Base-by-base conservation (phyloP, 2,113 vertebrate genomes). In the Vidua macroura region DNA sequence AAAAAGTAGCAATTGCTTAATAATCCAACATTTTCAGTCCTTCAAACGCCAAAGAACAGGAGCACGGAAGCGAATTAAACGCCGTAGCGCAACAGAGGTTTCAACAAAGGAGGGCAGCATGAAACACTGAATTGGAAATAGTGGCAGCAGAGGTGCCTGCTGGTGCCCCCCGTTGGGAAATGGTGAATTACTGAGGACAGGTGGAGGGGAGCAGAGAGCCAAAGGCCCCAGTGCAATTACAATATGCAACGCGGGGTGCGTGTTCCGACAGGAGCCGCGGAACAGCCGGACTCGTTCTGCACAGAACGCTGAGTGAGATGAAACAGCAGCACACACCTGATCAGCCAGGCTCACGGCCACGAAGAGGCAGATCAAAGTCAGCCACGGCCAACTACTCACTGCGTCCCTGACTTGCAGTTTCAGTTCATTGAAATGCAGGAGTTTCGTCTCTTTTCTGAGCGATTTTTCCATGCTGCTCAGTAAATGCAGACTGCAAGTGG, bases 391-490 rank as follows among this genome's bases (percentile, higher is more conserved):
- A 49, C 79, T 51, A 53, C 92, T 94, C 83, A 37, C 15, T 90
- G 68, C 62, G n/a, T 81, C 90, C 90, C 79, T 67, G 95, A 86
- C 90, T 86, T 90, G 94, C 95, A 97, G 94, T 96, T 96, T 96
- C 96, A 97, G 4, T 92, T 95, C 94, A 96, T 86, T 96, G 92
- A 96, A 90, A 96, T 92, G 88, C 94, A 90, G 52, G 24, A 92
- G 79, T 92, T 97, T 96, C 73, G 4, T 37, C 64, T n/a, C 68
- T 83, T 95, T 96, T 94, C 74, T 1, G 52, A 92, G 55, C 48
- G 15, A 12, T 86, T 90, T 63, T 86, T 64, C 68, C 64, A 1
- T 44, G 90, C 68, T 8, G 5, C 21, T 51, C 77, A 10, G 81
- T 58, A 53, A 73, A 51, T 2, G 31, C 63, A 44, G 53, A 27